Evolutionary conservation across 1,140 invertebrate species (phyloP).

Genomic region (Drosophila sp.): DNA sequence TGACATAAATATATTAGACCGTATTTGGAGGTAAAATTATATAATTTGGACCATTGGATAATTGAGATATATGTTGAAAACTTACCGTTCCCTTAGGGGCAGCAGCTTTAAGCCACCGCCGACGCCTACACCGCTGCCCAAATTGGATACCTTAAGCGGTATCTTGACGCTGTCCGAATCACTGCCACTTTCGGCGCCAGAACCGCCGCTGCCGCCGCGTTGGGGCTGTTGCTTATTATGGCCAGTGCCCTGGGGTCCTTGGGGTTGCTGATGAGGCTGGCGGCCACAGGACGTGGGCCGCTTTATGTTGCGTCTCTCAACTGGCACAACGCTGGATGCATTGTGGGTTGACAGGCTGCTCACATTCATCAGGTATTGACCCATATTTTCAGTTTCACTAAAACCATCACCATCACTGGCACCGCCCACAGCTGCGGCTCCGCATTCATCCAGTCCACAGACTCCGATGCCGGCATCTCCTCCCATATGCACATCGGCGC

Average conservation of each 20-base stretch:
- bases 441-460: constrained; percentile 65
- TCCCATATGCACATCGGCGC: constrained; percentile 72
- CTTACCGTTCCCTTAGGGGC: constrained; percentile 88
- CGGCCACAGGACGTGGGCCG: constrained; percentile 72
- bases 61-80: constrained; percentile 6
- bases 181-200: constrained; percentile 81
- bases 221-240: constrained; percentile 58
- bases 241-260: constrained; percentile 67
- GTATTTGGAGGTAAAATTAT: too few species aligned
- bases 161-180: constrained; percentile 89
- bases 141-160: constrained; percentile 84
- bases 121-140: constrained; percentile 66
- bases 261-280: constrained; percentile 56
- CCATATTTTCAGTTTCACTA: constrained; percentile 85
- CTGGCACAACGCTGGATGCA: constrained; percentile 69
- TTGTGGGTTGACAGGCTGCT: constrained; percentile 67
- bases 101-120: constrained; percentile 61
- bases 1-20: too few species aligned
- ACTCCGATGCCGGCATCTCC: constrained; percentile 41
- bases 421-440: constrained; percentile 40
- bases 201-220: constrained; percentile 78
- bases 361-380: constrained; percentile 84
- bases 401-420: constrained; percentile 85
- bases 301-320: constrained; percentile 83
- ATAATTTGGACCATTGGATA: too few species aligned